Evolutionary conservation across 2,113 vertebrate species (phyloP), one percentile per base, ranked within the genome.

Genomic region (Eulemur macaco): DNA sequence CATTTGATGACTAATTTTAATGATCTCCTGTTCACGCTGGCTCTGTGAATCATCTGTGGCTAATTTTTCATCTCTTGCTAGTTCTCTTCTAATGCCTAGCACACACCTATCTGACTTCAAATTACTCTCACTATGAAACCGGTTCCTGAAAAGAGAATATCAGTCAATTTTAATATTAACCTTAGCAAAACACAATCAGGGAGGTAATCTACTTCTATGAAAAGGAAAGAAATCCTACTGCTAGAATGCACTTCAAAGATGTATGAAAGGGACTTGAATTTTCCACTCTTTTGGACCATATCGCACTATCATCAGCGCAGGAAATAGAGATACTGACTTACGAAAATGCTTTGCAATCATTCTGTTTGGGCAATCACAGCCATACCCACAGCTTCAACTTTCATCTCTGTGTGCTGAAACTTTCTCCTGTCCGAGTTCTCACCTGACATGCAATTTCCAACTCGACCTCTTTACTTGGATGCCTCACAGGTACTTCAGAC

Each of bases 181-280:
- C 37, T 86, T 91, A 97, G 86, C 50, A 97, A 95, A 96, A 97
- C 76, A 96, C 94, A 93, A 91, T 94, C 42, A 85, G 37, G 78
- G 93, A 96, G 91, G 88, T 50, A 93, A 93, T 69, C 63, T 95
- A 63, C 81, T 96, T 96, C 63, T 37, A 31, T 84, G 91, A 83
- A 87, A 94, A 89, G 89, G 34, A 84, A 81, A 91, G 73, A 96
- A 94, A 86, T 89, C 50, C 80, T 82, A 69, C 11, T 69, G 25
- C 37, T 86, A 89, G 66, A 80, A 83, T 90, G 66, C n/a, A 83
- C 58, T 96, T 96, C 66, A 90, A 93, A 91, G 29, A 90, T 86
- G 54, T 52, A 85, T 8, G 45, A 91, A 88, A 93, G 27, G 39
- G 25, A 92, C 66, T 96, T 96, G 88, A 83, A 95, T 95, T 96